A percentile compares a stretch with the other conserved stretches of the same genome.
phyloP scores from a whole-genome alignment of 2,888 invertebrate genomes.

The Andrena marginata region DNA sequence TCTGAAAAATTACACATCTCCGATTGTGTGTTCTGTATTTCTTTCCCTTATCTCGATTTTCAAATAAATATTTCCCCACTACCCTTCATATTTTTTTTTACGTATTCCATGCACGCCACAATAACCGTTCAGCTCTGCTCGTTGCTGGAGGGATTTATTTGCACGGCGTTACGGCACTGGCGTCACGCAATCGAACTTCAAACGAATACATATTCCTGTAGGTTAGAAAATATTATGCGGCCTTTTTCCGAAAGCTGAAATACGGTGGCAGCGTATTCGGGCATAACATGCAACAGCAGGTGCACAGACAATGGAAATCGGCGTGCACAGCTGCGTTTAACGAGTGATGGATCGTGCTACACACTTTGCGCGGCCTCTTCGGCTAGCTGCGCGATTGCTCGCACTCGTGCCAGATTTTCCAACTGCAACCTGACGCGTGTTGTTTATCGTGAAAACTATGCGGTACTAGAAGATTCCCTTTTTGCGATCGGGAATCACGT shows the following conservation, averaged over 20 bases:
- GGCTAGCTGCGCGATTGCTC: conserved; percentile 54
- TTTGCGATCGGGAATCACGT: conserved; percentile 10
- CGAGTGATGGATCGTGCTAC: conserved; percentile 68
- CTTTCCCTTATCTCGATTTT: neutral
- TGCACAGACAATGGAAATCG: conserved; percentile 72
- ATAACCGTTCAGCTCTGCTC: neutral
- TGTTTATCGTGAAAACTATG: conserved; percentile 28
- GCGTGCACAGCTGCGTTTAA: conserved; percentile 71
- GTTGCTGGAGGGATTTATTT: neutral
- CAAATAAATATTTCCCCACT: neutral
- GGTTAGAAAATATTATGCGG: conserved; percentile 27
- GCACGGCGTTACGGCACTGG: neutral
- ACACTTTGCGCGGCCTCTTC: conserved; percentile 55
- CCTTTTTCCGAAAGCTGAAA: conserved; percentile 11
- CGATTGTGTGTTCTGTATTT: too few relatives aligned
- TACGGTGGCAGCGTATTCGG: conserved; percentile 42
- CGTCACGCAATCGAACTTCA: neutral
- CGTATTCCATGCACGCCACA: neutral
- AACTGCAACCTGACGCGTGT: conserved; percentile 43
- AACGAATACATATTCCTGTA: neutral
- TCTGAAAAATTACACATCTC: too few relatives aligned
- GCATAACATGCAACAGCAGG: conserved; percentile 67
- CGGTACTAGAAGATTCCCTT: conserved; percentile 6
- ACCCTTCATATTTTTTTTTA: neutral
- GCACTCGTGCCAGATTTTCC: conserved; percentile 56